Evolutionary conservation across 1,140 invertebrate species (phyloP), one percentile per base, ranked within the genome.

Genomic region (Drosophila miranda): DNA sequence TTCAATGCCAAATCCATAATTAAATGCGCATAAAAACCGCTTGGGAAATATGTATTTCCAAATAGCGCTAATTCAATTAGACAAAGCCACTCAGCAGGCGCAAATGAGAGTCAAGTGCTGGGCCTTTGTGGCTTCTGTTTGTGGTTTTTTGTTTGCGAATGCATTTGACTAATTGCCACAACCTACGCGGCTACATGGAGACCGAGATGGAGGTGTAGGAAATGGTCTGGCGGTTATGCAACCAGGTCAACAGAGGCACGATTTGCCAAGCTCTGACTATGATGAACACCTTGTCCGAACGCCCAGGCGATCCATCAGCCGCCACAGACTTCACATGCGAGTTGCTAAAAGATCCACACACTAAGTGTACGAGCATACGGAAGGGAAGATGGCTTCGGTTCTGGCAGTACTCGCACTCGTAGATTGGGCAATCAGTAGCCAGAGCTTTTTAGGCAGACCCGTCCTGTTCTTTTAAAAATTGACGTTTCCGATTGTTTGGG

Each of bases 21-120:
- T 77, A 81, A 81, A 74, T 81, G 77, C 73, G 54, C 81, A 84
- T 86, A 63, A 81, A 75, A 84, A 63, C 45, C 54, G 53, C 59
- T 60, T 71, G 46, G 19, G 46, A 61, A 56, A 51, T 62, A 38
- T 38, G 34, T 38, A 54, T 58, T 44, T 64, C 62, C 68, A 69
- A 59, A 55, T 21, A 78, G 60, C 49, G 82, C 70, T 87, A 87
- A 87, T 87, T 87, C 83, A 87, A 87, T 87, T 87, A 82, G 70
- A 59, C 62, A 46, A 68, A 68, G 55, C 63, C 70, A 62, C 26
- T 68, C 73, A 77, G 64, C 34, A 56, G 53, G 54, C 52, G 51
- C 62, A 69, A 78, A 50, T 57, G 55, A 52, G 50, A 66, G 68
- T 55, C 46, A 62, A 75, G 72, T 67, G 51, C 21, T 44, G 50